Percentiles rank a stretch among this genome's conserved stretches.
These are phyloP conservation scores for Anoura caudifer DNA, from an alignment of 2,113 vertebrate genomes.

Conservation along the genomic window DNA sequence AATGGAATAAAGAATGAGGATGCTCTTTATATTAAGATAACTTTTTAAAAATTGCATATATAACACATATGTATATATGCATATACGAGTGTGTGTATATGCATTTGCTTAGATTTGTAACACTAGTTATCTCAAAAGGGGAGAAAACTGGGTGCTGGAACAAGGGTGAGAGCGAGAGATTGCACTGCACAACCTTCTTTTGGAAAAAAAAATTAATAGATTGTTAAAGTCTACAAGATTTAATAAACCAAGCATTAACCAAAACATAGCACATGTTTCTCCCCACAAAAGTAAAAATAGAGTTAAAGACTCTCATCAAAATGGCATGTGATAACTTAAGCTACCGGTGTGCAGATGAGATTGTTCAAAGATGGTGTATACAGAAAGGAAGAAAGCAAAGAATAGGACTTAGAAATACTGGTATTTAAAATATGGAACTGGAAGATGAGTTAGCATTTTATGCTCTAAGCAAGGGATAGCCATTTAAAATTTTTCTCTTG, in stretches of 20 bases:
- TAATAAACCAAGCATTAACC: neutral
- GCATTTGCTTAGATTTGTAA: neutral
- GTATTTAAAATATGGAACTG: neutral
- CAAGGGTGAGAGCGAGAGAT: neutral
- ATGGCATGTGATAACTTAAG: neutral
- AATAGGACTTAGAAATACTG: neutral
- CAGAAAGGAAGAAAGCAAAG: neutral
- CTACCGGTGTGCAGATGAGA: neutral
- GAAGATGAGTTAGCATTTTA: neutral
- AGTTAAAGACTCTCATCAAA: neutral
- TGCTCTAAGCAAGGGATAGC: neutral
- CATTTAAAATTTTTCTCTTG: neutral
- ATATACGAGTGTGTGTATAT: neutral
- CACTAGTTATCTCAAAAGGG: neutral
- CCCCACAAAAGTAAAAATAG: neutral
- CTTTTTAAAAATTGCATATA: neutral
- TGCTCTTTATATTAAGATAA: neutral
- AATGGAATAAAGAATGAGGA: neutral
- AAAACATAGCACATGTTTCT: neutral
- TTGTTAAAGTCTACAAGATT: neutral
- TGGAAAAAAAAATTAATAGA: neutral
- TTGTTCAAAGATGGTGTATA: neutral
- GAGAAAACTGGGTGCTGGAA: neutral
- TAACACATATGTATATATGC: no score
- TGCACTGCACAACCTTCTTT: neutral